Evolutionary conservation across 1,140 invertebrate species (phyloP), one percentile per base, ranked within the genome.

Genomic region (Uloborus diversus): DNA sequence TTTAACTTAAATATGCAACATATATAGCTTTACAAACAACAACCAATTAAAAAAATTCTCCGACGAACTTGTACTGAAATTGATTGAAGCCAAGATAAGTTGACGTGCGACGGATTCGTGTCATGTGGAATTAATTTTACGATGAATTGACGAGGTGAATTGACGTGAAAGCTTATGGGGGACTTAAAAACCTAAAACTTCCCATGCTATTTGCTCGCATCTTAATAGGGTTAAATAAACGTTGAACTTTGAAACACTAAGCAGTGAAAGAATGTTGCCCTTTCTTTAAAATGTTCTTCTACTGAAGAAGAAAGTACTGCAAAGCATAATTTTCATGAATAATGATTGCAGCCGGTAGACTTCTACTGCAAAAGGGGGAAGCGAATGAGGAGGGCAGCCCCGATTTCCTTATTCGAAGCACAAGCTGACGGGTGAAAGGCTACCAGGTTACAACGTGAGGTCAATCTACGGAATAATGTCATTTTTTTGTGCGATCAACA

Each of bases 351-450:
- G 69, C 69, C 69, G 35, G 69, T 33, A 51, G 66, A 32, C 35
- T 42, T 13, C 25, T 33, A 20, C 20, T 27, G 61, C 28, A n/a
- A 17, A 25, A 32, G 61, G 32, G n/a, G 25, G 33, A 64, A 35
- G 33, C 27, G 65, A 37, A 51, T 33, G 7, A 57, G 25, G 49
- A 20, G 49, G n/a, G 23, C 11, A 53, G 49, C 49, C 69, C 69
- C 69, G 69, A 73, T 73, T 73, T 73, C 69, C 69, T 73, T 73
- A 73, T 73, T 61, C 69, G 69, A 59, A 37, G 68, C 68, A 56
- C 68, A 70, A 57, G 49, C 68, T 47, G 33, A 73, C 59, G 69
- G 69, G 69, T 73, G 59, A 73, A 73, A 73, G 69, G 69, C 69
- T 73, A 73, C 69, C 69, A 73, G 69, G 69, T 73, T 61, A 27